Evolutionary conservation across 2,113 vertebrate species (phyloP), one percentile per base, ranked within the genome.

Genomic region (Telmatochromis brachygnathus): DNA sequence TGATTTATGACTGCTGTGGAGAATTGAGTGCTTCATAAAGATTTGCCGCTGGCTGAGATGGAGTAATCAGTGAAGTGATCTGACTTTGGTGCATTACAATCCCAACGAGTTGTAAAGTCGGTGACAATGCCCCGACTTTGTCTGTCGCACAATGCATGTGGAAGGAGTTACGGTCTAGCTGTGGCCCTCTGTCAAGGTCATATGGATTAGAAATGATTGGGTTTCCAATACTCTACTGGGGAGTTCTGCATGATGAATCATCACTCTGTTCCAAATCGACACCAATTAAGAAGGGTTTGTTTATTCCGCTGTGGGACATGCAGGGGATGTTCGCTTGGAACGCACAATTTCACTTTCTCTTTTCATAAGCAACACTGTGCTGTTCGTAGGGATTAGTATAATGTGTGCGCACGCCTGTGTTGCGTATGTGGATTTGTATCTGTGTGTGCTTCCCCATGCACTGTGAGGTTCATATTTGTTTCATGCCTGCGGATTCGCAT

Each of bases 141-240:
- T 94, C 88, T 62, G 86, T 91, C 73, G 28, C 84, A 93, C 90
- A 88, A 88, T 65, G 73, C 80, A 3, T 15, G 60, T 35, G 26
- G 79, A 81, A 88, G 86, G 91, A 92, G 91, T 87, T 87, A 47
- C 55, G 82, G 88, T 87, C 89, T 92, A 15, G 87, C 87, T 83
- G 84, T 92, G 91, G 92, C 88, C 91, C 85, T 89, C 86, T 51
- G 92, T 96, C 95, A 95, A 96, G 95, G 95, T 96, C 95, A 95
- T 90, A 95, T 94, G 94, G 95, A 96, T 96, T 96, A 94, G 91
- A 93, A 94, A 95, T 95, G 93, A 96, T 95, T 95, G 93, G 87
- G 91, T 94, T 95, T 94, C 95, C 95, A 92, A 96, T 95, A 94
- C 87, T 94, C 94, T 90, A 87, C 91, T 89, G 85, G 91, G 93